Percentiles rank a stretch among this genome's conserved stretches.
These are phyloP conservation scores for Dendroctonus ponderosae DNA, from an alignment of 1,140 invertebrate genomes.

Conservation along the genomic window DNA sequence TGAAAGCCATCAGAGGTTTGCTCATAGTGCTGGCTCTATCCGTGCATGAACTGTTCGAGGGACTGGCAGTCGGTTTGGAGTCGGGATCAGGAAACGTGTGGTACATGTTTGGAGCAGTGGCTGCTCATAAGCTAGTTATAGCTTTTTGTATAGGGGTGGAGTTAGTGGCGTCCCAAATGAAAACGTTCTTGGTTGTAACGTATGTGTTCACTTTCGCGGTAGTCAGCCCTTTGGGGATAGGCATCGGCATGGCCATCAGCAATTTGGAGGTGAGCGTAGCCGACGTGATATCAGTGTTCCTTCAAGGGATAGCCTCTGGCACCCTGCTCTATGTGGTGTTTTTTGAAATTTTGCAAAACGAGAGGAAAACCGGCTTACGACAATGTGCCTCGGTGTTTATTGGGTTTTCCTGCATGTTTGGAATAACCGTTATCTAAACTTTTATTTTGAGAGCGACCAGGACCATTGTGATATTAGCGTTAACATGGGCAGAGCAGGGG, in stretches of 20 bases:
- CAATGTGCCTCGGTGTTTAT: conserved; percentile 68
- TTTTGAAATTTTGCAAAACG: conserved; percentile 64
- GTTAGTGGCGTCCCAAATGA: conserved; percentile 49
- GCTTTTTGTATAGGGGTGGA: conserved; percentile 58
- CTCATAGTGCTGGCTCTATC: conserved; percentile 84
- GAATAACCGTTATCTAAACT: conserved; percentile 41
- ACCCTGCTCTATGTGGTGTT: conserved; percentile 69
- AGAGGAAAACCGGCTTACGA: conserved; percentile 60
- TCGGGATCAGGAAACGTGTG: conserved; percentile 66
- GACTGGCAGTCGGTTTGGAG: conserved; percentile 84
- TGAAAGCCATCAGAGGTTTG: conserved; percentile 68
- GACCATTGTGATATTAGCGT: too few species aligned
- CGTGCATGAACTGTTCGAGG: conserved; percentile 90
- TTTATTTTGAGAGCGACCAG: too few species aligned
- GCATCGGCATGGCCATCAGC: conserved; percentile 52
- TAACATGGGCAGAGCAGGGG: too few species aligned
- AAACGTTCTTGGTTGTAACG: conserved; percentile 42
- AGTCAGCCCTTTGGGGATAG: conserved; percentile 58
- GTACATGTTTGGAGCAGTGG: conserved; percentile 56
- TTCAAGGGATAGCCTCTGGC: conserved; percentile 64
- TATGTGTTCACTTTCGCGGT: conserved; percentile 57
- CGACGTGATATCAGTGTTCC: conserved; percentile 44
- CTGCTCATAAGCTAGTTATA: conserved; percentile 62
- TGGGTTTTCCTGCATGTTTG: conserved; percentile 77
- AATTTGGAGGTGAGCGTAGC: conserved; percentile 36